phyloP scores from a whole-genome alignment of 2,888 invertebrate species.

The Herminia tarsipennalis region DNA sequence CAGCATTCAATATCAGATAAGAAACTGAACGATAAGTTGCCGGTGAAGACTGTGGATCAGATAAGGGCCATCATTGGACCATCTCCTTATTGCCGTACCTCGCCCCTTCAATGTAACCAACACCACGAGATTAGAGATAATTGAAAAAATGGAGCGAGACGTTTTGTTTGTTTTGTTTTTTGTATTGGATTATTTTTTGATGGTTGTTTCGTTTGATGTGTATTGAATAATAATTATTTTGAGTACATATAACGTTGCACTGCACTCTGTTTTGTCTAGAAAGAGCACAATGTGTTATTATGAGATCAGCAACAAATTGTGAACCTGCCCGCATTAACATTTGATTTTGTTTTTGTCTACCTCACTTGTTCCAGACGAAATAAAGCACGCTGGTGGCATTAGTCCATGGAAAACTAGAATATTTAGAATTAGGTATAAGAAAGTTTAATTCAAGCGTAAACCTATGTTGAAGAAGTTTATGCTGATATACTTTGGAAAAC shows the following conservation, averaged over 20 bases:
- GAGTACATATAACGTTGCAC: neutral
- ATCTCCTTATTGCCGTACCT: slow-evolving; percentile 40
- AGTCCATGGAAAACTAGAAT: too few relatives aligned
- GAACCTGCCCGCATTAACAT: too few relatives aligned
- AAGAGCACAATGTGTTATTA: too few relatives aligned
- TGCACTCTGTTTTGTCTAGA: neutral
- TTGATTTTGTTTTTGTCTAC: too few relatives aligned
- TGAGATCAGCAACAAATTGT: too few relatives aligned
- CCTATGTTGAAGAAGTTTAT: too few relatives aligned
- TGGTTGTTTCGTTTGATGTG: neutral
- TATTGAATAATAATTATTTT: neutral
- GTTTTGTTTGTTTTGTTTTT: slow-evolving; percentile 51
- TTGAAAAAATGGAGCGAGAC: slow-evolving; percentile 50
- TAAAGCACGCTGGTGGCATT: too few relatives aligned
- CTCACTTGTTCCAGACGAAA: too few relatives aligned
- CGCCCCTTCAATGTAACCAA: slow-evolving; percentile 63
- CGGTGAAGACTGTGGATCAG: slow-evolving; percentile 62
- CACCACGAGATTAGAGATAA: slow-evolving; percentile 71
- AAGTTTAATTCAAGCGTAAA: too few relatives aligned
- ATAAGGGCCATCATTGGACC: slow-evolving; percentile 48
- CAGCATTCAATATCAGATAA: slow-evolving; percentile 57
- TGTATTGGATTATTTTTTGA: slow-evolving; percentile 15
- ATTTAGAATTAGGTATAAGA: too few relatives aligned
- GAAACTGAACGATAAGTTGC: slow-evolving; percentile 58
- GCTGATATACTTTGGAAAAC: too few relatives aligned